Evolutionary conservation across 2,888 invertebrate species (phyloP).

Genomic region (Parasteatoda lunata): DNA sequence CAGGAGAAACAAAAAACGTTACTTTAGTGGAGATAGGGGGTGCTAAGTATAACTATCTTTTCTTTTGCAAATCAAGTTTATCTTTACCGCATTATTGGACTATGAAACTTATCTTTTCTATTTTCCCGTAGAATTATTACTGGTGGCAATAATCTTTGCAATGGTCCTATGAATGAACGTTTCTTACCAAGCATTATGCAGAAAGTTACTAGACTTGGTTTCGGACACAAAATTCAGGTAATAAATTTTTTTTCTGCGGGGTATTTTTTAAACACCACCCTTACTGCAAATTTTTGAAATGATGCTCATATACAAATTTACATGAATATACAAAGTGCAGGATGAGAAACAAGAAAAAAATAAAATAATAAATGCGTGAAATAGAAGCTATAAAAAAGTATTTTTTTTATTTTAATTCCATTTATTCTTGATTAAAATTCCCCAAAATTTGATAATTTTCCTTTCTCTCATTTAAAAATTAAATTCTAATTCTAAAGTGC

Average conservation of each 20-base stretch:
- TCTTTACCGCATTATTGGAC: background rate
- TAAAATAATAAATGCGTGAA: too few relatives aligned
- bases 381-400: too few relatives aligned
- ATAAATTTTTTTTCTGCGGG: background rate
- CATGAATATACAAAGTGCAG: too few relatives aligned
- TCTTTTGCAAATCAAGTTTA: background rate
- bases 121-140: constrained; percentile 71
- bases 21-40: constrained; percentile 73
- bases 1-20: constrained; percentile 72
- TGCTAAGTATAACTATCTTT: constrained; percentile 71
- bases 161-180: constrained; percentile 71
- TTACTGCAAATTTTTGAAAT: too few relatives aligned
- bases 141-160: constrained; percentile 73
- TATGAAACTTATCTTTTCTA: background rate
- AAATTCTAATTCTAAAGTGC: too few relatives aligned
- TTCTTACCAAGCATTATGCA: constrained; percentile 71
- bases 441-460: too few relatives aligned
- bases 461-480: too few relatives aligned
- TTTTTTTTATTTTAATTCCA: too few relatives aligned
- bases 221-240: constrained; percentile 71
- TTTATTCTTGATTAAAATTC: too few relatives aligned
- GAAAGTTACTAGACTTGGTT: constrained; percentile 69
- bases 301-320: too few relatives aligned
- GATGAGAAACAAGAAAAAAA: too few relatives aligned
- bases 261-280: too few relatives aligned